Evolutionary conservation across 2,797 vertebrate species (phyloP), one percentile per base, ranked within the genome.

Genomic region (Serranus cabrilla): DNA sequence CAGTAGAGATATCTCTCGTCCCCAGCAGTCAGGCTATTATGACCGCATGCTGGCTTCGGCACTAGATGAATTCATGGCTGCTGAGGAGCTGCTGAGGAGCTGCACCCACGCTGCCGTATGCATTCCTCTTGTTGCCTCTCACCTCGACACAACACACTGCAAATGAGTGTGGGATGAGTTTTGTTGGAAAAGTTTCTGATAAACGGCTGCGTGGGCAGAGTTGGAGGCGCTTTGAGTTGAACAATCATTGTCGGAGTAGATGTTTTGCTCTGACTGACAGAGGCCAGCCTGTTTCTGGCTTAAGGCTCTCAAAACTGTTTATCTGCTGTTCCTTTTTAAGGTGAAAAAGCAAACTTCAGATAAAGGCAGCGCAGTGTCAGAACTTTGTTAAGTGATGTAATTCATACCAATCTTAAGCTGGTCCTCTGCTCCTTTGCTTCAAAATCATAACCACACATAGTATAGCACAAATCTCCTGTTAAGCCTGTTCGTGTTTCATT

Each of bases 151-250:
- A 69, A 58, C 78, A 59, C 27, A 23, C 61, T 45, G 79, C 69
- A 84, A 72, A 82, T 82, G 69, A 84, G 83, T 64, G 81, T 74
- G 72, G 83, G 83, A 81, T 78, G 83, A 82, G 59, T 78, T 84
- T 75, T 74, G 79, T 81, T 76, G 71, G 74, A 43, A 72, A 86
- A 84, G 63, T 84, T 87, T 82, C 70, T 49, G 64, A 69, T 89
- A 82, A 89, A 89, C 31, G 76, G 57, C 54, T 82, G 83, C 42
- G 78, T 87, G 76, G 85, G 80, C 52, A 52, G 80, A 76, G 67
- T 71, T 60, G 61, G 78, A 85, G 71, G 74, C 20, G 16, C 69
- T 74, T 64, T 56, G 51, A 71, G 78, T 74, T 82, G 63, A 80
- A 84, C 67, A 78, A 64, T 75, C 76, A 45, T 73, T 23, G 31